Percentiles rank a stretch among this genome's conserved stretches.
Evolutionary conservation across 2,113 vertebrate species (phyloP).

Genomic region (Galbula dea): DNA sequence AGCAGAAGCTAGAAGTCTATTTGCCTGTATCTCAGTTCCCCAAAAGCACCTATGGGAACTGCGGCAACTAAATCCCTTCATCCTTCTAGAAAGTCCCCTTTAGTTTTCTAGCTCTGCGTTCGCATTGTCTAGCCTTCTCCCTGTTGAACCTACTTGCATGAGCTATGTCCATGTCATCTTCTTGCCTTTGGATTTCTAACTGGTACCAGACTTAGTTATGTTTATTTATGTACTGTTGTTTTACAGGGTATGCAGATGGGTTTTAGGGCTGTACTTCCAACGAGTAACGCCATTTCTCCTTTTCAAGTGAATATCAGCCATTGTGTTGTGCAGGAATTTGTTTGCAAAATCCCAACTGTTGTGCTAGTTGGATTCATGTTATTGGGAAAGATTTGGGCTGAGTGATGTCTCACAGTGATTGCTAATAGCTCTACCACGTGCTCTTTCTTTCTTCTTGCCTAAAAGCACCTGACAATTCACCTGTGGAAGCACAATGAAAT

Average conservation of each 20-base stretch:
- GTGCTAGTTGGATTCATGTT: not conserved
- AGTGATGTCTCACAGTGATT: not conserved
- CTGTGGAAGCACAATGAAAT: conserved; percentile 89
- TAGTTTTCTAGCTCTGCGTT: not conserved
- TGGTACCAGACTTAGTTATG: not conserved
- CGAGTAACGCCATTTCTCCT: not conserved
- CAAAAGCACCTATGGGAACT: not conserved
- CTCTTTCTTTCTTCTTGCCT: not conserved
- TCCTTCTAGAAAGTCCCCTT: not conserved
- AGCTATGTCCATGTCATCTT: not conserved
- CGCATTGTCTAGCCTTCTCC: not conserved
- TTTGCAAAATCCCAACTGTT: not conserved
- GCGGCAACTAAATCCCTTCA: not conserved
- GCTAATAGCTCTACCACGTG: not conserved
- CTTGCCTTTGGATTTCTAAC: not conserved
- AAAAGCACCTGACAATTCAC: conserved; percentile 84
- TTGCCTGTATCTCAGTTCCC: not conserved
- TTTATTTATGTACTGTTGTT: not conserved
- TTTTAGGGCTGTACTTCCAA: not conserved
- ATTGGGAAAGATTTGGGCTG: not conserved
- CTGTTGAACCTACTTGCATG: not conserved
- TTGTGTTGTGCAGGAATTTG: not conserved
- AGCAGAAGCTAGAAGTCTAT: not conserved
- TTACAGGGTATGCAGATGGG: not conserved
- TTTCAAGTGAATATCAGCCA: not conserved